Evolutionary conservation across 2,113 vertebrate genomes (phyloP), one percentile per base, ranked within the genome.

Genomic region (Triplophysa rosa): DNA sequence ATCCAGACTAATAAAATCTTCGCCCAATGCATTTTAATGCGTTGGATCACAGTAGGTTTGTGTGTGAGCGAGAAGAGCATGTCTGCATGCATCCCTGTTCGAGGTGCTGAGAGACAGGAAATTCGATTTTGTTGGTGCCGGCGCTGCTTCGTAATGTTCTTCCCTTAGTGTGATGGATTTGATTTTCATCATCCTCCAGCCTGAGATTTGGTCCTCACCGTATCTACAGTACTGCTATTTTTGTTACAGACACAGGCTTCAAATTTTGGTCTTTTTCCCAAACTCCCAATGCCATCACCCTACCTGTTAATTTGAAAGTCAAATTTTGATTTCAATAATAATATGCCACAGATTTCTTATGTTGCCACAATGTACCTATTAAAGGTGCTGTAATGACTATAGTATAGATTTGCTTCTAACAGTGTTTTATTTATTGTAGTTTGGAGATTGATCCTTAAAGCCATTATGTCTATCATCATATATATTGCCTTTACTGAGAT

Each of bases 81-180:
- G 65, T 67, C 72, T 64, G 54, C 54, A 70, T 12, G 47, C 56
- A 9, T 33, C 54, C 68, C 24, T 59, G 33, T 54, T 47, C 10
- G 26, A 73, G 69, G 62, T 63, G 47, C 58, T 52, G 54, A 26
- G 40, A 67, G 61, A 80, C 56, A 66, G 81, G 62, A 74, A 79
- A 85, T 82, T 77, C 49, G 84, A 86, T 68, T 70, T 74, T 12
- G 24, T 16, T 79, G 84, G 68, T 56, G 37, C 78, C 56, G 29
- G 17, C 52, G 69, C 68, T 65, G 82, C 63, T 47, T 85, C 82
- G 76, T 83, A 85, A 80, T 87, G 82, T 26, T 56, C 84, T 78
- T 71, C 62, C 79, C n/a, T 69, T 47, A 79, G 76, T 79, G 81
- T 85, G 83, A 87, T 85, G 21, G 64, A 86, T 87, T 56, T 69